Conservation (phyloP, 1,140 invertebrate species). For the Drosophila paulistorum region DNA sequence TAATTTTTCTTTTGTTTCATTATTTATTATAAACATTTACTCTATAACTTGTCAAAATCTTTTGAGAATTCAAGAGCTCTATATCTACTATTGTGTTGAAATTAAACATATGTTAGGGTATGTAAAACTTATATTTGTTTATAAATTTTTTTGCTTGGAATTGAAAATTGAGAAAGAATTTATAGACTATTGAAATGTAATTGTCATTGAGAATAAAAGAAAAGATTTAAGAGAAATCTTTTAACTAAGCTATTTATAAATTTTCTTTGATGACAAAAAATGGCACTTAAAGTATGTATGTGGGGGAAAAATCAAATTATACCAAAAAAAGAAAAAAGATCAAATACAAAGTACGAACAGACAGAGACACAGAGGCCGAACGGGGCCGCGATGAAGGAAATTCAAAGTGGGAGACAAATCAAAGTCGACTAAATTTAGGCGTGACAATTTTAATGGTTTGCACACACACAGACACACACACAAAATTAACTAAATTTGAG, state of each 20-base stretch:
- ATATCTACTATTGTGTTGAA: too few species aligned
- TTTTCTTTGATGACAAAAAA: constrained; percentile 14
- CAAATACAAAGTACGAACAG: constrained; percentile 2
- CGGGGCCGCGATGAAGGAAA: neutral
- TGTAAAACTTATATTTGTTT: neutral
- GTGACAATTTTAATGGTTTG: constrained; percentile 7
- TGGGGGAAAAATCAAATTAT: constrained; percentile 12
- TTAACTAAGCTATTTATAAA: constrained; percentile 13
- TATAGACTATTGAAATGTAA: constrained; percentile 12
- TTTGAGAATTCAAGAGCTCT: too few species aligned
- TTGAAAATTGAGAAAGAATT: neutral
- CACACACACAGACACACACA: neutral
- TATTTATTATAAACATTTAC: too few species aligned
- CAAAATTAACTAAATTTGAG: constrained; percentile 8
- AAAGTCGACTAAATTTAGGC: constrained; percentile 14
- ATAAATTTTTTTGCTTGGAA: neutral
- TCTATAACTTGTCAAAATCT: too few species aligned
- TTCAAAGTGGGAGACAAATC: neutral
- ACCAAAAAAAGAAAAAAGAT: neutral
- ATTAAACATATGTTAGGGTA: neutral
- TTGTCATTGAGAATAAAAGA: neutral
- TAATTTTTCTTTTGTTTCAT: too few species aligned
- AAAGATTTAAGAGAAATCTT: constrained; percentile 10
- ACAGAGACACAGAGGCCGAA: neutral
- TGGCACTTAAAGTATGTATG: constrained; percentile 1